Evolutionary conservation across 2,797 vertebrate genomes (phyloP).

Genomic region (Selene dorsalis): DNA sequence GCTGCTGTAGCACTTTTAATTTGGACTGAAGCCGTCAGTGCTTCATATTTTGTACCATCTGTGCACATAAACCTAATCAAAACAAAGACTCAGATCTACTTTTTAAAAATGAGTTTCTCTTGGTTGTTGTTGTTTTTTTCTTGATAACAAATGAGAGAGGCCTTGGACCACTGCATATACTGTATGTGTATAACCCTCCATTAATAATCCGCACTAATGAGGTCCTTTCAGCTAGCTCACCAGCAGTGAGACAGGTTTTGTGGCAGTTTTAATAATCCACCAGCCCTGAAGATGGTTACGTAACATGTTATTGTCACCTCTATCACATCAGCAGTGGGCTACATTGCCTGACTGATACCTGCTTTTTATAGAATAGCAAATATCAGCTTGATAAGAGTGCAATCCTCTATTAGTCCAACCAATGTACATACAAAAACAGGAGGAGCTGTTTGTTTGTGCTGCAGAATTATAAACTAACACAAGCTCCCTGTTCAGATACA

Average conservation of each 20-base stretch:
- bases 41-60: conserved; percentile 1
- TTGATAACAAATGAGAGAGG: not conserved
- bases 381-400: conserved; percentile 2
- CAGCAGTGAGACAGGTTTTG: conserved; percentile 4
- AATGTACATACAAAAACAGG: not conserved
- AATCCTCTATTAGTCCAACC: conserved; percentile 4
- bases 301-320: conserved; percentile 36
- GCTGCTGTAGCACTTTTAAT: conserved; percentile 16
- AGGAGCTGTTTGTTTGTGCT: not conserved
- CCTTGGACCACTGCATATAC: not conserved
- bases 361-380: conserved; percentile 41
- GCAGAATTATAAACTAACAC: not conserved
- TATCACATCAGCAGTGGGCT: conserved; percentile 34
- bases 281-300: conserved; percentile 33
- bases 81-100: not conserved
- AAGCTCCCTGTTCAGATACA: not conserved
- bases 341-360: conserved; percentile 30
- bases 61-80: not conserved
- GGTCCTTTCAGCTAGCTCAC: not conserved
- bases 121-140: not conserved
- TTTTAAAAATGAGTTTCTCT: conserved; percentile 2
- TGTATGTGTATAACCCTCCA: not conserved
- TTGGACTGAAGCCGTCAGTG: not conserved
- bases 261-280: conserved; percentile 14
- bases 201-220: conserved; percentile 4